A percentile compares a stretch with the other conserved stretches of the same genome.
phyloP scores from a whole-genome alignment of 2,888 invertebrate species.

The Netelia fuscicornis region DNA sequence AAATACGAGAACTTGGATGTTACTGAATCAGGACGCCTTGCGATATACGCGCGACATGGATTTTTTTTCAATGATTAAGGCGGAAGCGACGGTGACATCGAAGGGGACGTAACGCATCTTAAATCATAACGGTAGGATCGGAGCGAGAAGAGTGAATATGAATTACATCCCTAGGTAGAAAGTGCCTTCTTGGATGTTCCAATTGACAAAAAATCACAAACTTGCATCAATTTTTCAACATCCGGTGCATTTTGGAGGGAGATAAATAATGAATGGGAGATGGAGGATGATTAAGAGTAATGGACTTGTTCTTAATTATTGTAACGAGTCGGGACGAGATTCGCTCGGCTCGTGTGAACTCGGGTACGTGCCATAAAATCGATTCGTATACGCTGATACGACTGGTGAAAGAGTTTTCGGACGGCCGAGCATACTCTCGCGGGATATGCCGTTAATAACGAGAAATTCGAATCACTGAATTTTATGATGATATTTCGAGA shows the following conservation, averaged over 20 bases:
- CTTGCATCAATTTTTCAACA: not conserved
- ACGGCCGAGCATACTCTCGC: too few species aligned
- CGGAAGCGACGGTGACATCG: not conserved
- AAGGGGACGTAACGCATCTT: not conserved
- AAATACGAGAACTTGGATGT: too few species aligned
- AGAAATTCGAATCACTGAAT: not conserved
- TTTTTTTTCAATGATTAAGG: not conserved
- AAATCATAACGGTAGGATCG: not conserved
- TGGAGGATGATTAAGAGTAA: not conserved
- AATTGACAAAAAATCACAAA: not conserved
- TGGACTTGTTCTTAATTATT: slow-evolving; percentile 75
- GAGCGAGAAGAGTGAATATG: too few species aligned
- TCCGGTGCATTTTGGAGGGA: not conserved
- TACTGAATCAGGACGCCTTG: not conserved
- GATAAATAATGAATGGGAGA: not conserved
- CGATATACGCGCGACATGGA: not conserved
- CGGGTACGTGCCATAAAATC: not conserved
- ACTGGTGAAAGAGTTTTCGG: too few species aligned
- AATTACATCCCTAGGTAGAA: too few species aligned
- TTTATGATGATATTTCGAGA: not conserved
- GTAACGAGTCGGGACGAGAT: slow-evolving; percentile 68
- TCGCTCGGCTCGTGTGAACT: not conserved
- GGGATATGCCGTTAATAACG: not conserved
- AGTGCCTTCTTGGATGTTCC: too few species aligned
- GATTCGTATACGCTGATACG: not conserved